These are phyloP conservation scores for Tenthredo amoena DNA, from an alignment of 2,888 invertebrate genomes.

Conservation along the genomic window DNA sequence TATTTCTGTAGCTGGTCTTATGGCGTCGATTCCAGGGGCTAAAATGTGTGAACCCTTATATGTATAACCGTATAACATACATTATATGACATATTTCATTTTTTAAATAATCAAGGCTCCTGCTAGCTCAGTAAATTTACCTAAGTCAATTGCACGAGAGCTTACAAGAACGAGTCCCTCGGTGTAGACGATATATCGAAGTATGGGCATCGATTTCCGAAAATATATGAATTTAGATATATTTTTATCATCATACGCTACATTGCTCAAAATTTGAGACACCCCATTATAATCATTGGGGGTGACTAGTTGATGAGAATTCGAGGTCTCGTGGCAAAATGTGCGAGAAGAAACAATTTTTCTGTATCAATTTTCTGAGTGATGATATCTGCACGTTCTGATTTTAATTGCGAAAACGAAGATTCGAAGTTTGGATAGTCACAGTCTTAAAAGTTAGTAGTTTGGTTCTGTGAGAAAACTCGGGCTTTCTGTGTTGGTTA, in stretches of 20 bases:
- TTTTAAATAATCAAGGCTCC: not conserved
- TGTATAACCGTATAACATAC: not conserved
- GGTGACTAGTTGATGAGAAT: not conserved
- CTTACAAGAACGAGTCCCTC: not conserved
- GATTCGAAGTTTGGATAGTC: slow-evolving; percentile 9
- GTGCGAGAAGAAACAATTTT: not conserved
- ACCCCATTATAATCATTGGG: not conserved
- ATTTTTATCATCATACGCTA: not conserved
- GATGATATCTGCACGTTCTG: not conserved
- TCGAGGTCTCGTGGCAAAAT: not conserved
- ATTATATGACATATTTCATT: not conserved
- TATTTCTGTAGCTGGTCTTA: not conserved
- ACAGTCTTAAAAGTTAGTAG: slow-evolving; percentile 21
- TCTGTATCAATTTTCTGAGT: not conserved
- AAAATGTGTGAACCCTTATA: not conserved
- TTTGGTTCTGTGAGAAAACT: not conserved
- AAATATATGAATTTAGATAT: not conserved
- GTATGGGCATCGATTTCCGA: not conserved
- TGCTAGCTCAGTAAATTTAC: not conserved
- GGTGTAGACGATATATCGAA: not conserved
- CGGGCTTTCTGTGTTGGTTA: not conserved
- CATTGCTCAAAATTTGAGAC: not conserved
- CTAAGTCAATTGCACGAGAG: not conserved
- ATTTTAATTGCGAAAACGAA: not conserved
- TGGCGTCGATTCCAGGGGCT: not conserved